phyloP scores from a whole-genome alignment of 2,888 invertebrate species.

The Macrophya alboannulata region DNA sequence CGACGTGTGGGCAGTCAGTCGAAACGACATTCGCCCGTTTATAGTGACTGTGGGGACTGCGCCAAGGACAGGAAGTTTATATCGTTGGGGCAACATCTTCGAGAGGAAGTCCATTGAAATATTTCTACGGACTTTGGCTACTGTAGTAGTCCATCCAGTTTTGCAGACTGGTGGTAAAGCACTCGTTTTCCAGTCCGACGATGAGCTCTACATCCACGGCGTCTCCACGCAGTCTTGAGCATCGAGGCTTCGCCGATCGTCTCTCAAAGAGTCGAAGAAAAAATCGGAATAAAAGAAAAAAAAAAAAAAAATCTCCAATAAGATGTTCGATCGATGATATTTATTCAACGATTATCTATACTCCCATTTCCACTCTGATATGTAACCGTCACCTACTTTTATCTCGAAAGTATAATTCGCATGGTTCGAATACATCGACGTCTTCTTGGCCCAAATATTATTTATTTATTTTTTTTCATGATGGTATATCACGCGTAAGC shows the following conservation, averaged over 20 bases:
- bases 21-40: conserved; percentile 52
- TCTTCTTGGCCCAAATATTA: conserved; percentile 1
- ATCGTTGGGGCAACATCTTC: conserved; percentile 55
- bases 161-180: background rate
- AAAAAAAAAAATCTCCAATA: background rate
- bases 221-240: conserved; percentile 33
- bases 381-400: conserved; percentile 1
- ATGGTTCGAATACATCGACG: background rate
- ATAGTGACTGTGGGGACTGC: background rate
- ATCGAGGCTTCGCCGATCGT: conserved; percentile 25
- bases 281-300: background rate
- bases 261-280: background rate
- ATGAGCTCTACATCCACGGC: background rate
- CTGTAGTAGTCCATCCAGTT: background rate
- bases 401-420: background rate
- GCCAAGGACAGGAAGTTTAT: conserved; percentile 54
- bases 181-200: background rate
- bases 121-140: conserved; percentile 42
- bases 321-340: background rate
- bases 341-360: background rate
- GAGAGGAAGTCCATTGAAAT: conserved; percentile 53
- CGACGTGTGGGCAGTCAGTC: conserved; percentile 28
- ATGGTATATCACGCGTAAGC: background rate
- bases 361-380: conserved; percentile 4
- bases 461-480: background rate